phyloP scores from a whole-genome alignment of 2,797 vertebrate species.

The Acrocephalus scirpaceus region DNA sequence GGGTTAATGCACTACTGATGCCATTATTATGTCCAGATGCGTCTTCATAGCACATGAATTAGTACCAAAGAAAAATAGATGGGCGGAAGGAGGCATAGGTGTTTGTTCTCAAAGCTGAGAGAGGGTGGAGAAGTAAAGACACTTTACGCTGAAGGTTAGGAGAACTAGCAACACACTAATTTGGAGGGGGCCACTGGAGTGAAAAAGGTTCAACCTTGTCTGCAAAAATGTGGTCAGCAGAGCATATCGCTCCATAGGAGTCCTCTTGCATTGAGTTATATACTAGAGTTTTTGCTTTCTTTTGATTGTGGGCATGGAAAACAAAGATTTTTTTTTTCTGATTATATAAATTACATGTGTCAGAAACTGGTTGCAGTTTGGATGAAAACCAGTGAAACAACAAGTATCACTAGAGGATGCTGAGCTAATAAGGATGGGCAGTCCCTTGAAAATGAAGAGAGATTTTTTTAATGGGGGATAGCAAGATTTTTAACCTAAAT shows the following conservation, averaged over 20 bases:
- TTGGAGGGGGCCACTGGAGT: neutral
- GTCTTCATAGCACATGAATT: neutral
- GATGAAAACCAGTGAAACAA: neutral
- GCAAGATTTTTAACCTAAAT: neutral
- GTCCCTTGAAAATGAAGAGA: neutral
- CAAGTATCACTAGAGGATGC: neutral
- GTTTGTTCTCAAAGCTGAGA: neutral
- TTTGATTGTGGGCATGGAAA: neutral
- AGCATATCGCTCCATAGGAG: accelerated
- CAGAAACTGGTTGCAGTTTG: neutral
- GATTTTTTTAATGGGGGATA: neutral
- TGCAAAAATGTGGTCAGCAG: neutral
- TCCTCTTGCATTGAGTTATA: neutral
- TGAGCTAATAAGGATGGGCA: neutral
- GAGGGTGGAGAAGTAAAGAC: neutral
- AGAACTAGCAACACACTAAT: neutral
- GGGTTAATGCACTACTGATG: neutral
- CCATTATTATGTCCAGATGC: neutral
- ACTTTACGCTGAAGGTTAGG: neutral
- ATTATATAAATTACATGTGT: neutral
- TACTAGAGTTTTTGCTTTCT: neutral
- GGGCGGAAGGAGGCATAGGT: neutral
- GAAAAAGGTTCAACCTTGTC: neutral
- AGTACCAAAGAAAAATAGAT: neutral
- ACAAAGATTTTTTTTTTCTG: neutral